Evolutionary conservation across 2,888 invertebrate species (phyloP).

Genomic region (Andricus curvator): DNA sequence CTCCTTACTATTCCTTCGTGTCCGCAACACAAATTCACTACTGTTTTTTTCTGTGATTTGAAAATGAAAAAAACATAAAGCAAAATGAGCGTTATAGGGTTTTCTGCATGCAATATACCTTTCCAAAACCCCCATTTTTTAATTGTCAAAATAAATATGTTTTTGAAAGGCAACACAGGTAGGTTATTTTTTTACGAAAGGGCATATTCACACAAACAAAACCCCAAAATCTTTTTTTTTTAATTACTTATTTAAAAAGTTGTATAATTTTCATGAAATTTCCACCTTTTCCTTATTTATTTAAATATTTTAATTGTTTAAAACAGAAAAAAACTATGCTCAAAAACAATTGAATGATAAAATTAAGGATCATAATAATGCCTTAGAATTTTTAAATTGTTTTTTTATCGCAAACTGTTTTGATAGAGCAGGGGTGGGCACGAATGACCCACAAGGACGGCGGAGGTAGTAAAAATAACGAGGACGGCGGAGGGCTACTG

Average conservation of each 20-base stretch:
- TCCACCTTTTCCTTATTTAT: no score
- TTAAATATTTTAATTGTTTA: no score
- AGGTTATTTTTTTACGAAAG: background rate
- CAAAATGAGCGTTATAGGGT: no score
- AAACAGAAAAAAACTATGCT: background rate
- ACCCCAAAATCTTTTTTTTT: no score
- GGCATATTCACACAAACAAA: no score
- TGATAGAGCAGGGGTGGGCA: background rate
- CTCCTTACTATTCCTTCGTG: no score
- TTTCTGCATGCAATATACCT: background rate
- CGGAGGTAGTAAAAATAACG: background rate
- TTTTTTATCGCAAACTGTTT: background rate
- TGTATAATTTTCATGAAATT: no score
- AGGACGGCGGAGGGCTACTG: no score
- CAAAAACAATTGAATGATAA: background rate
- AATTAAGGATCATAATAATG: background rate
- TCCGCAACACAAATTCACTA: no score
- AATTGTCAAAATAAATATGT: background rate
- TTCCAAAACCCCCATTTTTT: background rate
- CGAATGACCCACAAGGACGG: background rate
- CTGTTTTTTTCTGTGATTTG: no score
- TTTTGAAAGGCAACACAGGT: background rate
- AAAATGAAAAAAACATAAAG: no score
- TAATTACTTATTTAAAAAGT: no score
- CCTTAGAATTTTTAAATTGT: background rate